Conservation (phyloP, 2,888 invertebrate species). For the Rhynchonema sp. region DNA sequence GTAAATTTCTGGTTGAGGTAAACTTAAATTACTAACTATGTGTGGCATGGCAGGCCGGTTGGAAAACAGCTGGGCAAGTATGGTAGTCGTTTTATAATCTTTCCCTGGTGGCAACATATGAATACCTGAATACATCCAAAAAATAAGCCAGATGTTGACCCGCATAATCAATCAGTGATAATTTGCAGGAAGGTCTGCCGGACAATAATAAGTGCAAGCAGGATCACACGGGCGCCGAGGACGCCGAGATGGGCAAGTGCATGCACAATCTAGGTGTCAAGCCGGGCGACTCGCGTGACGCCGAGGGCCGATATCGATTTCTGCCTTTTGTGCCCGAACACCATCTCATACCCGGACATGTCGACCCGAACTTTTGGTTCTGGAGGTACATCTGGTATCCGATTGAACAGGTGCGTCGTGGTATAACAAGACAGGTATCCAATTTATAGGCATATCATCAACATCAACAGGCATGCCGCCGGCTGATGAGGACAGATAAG, state of each 20-base stretch:
- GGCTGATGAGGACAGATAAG: no score
- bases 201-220: neutral
- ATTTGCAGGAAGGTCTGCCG: neutral
- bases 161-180: neutral
- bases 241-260: conserved; percentile 12
- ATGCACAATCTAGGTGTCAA: conserved; percentile 9
- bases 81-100: no score
- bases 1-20: neutral
- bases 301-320: conserved; percentile 62
- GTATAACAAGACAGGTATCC: no score
- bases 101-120: no score
- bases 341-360: conserved; percentile 69
- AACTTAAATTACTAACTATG: no score
- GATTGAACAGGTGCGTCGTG: conserved; percentile 59
- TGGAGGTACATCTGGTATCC: conserved; percentile 82
- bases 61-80: no score
- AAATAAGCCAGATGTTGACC: neutral
- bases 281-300: conserved; percentile 43
- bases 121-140: neutral
- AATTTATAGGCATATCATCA: no score
- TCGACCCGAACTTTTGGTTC: conserved; percentile 57
- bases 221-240: conserved; percentile 8
- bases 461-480: no score
- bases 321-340: conserved; percentile 82
- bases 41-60: no score